Base-by-base conservation (phyloP, 2,113 vertebrate species). In the Pedetes capensis region DNA sequence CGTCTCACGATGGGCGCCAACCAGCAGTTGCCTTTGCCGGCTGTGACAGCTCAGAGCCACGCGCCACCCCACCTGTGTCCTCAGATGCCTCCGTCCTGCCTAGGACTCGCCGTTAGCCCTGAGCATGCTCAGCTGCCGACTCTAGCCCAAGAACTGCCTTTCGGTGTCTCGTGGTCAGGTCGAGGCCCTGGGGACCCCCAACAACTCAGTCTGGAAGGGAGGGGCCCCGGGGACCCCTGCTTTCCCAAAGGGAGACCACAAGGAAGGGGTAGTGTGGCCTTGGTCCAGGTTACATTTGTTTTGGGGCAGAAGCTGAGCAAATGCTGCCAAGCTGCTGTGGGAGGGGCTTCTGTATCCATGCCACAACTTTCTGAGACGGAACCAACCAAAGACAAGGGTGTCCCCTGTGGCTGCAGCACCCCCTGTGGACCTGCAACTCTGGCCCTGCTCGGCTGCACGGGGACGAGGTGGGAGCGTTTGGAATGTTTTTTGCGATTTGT, bases 401-500 rank as follows among this genome's bases (percentile, higher is more conserved):
- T 12, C 32, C 55, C 34, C 16, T 27, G 1, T 66, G 20, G 47
- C 32, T 7, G 0, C 4, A 22, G 32, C 4, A 29, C 5, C 17
- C 8, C 44, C 27, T 53, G 29, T 22, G 34, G 44, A 42, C 29
- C 11, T 0, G 0, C 17, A 6, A 25, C 3, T 0, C 14, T 39
- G 6, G 37, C 32, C 32, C 22, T 47, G 12, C 3, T 22, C 51
- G 23, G 59, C 82, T 51, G 9, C 0, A 0, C 63, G 12, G 7
- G 42, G 20, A 55, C 10, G 13, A 13, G 8, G 18, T 0, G 27
- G 3, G 32, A 8, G 12, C 4, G 20, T 57, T 64, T 68, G 34
- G 55, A 49, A 5, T n/a, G n/a, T n/a, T n/a, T n/a, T n/a, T n/a
- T n/a, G n/a, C 18, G 14, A 42, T 63, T n/a, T 55, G 34, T 3